A percentile compares a stretch with the other conserved stretches of the same genome.
phyloP scores from a whole-genome alignment of 2,797 vertebrate genomes.

The Centropyge bicolor region DNA sequence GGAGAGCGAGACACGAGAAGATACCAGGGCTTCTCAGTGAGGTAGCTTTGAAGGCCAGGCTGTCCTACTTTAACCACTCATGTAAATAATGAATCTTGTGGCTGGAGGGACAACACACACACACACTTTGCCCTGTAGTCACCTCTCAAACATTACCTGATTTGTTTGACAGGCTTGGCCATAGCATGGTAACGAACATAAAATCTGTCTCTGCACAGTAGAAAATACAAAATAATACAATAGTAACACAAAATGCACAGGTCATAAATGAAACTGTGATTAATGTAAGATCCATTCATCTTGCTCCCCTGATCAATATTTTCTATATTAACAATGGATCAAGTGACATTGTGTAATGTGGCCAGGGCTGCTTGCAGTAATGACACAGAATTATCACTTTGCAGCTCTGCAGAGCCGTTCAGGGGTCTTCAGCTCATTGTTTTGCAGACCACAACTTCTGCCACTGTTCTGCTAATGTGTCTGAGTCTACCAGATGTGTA shows the following conservation, averaged over 20 bases:
- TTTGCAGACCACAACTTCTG: not conserved
- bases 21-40: slow-evolving; percentile 43
- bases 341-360: not conserved
- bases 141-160: slow-evolving; percentile 9
- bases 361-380: not conserved
- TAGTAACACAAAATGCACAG: not conserved
- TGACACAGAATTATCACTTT: not conserved
- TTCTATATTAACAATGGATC: slow-evolving; percentile 6
- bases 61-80: slow-evolving; percentile 68
- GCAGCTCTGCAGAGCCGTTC: not conserved
- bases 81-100: slow-evolving; percentile 68
- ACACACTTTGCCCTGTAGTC: not conserved
- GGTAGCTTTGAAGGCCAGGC: slow-evolving; percentile 55
- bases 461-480: no score
- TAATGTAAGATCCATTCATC: not conserved
- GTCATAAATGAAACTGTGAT: not conserved
- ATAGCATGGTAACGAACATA: not conserved
- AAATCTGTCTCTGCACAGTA: not conserved
- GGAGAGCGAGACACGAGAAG: slow-evolving; percentile 14
- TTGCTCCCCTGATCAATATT: not conserved
- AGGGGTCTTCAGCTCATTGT: not conserved
- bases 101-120: slow-evolving; percentile 28
- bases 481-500: no score
- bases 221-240: not conserved
- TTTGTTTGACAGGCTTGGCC: slow-evolving; percentile 1